Evolutionary conservation across 2,797 vertebrate species (phyloP).

Genomic region (Nasua narica): DNA sequence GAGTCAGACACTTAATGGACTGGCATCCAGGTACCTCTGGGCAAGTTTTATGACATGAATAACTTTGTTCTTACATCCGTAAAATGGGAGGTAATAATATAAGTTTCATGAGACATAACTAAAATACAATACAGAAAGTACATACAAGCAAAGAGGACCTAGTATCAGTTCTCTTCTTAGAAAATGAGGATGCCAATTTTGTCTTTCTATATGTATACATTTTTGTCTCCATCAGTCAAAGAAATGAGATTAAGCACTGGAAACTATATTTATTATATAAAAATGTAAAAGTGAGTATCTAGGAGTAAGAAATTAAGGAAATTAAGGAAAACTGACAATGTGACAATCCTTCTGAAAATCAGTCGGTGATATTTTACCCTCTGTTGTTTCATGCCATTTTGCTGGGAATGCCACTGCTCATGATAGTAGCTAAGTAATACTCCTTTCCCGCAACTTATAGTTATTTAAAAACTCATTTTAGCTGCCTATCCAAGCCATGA

Average conservation of each 20-base stretch:
- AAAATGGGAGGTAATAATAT: background rate
- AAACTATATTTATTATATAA: background rate
- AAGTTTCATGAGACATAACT: background rate
- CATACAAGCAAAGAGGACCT: background rate
- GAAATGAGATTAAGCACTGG: background rate
- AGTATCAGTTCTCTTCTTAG: background rate
- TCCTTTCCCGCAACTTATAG: background rate
- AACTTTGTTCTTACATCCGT: background rate
- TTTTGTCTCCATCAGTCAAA: background rate
- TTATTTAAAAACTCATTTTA: background rate
- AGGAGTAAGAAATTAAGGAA: background rate
- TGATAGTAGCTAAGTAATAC: background rate
- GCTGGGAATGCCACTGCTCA: background rate
- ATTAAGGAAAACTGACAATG: background rate
- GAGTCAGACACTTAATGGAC: background rate
- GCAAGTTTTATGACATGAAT: background rate
- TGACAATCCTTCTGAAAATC: background rate
- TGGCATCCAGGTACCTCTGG: background rate
- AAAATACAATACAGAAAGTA: background rate
- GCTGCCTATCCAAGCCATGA: background rate
- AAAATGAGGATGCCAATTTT: background rate
- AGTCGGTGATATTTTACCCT: background rate
- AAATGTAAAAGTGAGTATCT: background rate
- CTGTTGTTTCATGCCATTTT: background rate
- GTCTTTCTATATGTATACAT: background rate